Conservation (phyloP, 2,113 vertebrate genomes). For the Sapayoa aenigma region DNA sequence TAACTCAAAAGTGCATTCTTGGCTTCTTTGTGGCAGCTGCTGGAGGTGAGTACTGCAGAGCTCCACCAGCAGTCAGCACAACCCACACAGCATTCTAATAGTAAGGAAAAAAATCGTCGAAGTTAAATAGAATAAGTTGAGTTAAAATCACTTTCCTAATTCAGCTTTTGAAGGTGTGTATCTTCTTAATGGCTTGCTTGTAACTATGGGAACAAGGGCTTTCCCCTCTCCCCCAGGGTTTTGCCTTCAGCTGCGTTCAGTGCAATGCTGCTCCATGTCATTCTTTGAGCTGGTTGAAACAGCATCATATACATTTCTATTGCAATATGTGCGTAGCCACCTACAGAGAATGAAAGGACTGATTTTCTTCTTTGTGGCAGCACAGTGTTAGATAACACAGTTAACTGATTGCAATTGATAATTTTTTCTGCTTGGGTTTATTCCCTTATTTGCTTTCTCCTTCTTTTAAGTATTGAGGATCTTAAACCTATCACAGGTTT, state of each 20-base stretch:
- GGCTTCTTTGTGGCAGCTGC: neutral
- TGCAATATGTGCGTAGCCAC: neutral
- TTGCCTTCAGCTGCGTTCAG: slow-evolving; percentile 55
- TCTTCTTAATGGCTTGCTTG: slow-evolving; percentile 8
- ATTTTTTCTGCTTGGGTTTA: slow-evolving; percentile 55
- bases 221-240: slow-evolving; percentile 34
- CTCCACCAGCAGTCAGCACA: neutral
- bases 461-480: slow-evolving; percentile 42
- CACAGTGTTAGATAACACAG: slow-evolving; percentile 28
- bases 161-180: neutral
- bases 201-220: slow-evolving; percentile 71
- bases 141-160: slow-evolving; percentile 7
- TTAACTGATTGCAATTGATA: slow-evolving; percentile 58
- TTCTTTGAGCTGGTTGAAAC: slow-evolving; percentile 38
- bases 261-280: neutral
- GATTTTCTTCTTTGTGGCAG: slow-evolving; percentile 24
- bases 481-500: slow-evolving; percentile 47
- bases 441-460: slow-evolving; percentile 42
- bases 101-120: neutral
- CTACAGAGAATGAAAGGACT: slow-evolving; percentile 45
- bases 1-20: neutral
- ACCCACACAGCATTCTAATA: neutral
- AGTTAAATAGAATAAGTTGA: slow-evolving; percentile 24
- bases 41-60: neutral
- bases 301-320: neutral